Evolutionary conservation across 1,140 invertebrate species (phyloP), one percentile per base, ranked within the genome.

Genomic region (Drosophila aff.): DNA sequence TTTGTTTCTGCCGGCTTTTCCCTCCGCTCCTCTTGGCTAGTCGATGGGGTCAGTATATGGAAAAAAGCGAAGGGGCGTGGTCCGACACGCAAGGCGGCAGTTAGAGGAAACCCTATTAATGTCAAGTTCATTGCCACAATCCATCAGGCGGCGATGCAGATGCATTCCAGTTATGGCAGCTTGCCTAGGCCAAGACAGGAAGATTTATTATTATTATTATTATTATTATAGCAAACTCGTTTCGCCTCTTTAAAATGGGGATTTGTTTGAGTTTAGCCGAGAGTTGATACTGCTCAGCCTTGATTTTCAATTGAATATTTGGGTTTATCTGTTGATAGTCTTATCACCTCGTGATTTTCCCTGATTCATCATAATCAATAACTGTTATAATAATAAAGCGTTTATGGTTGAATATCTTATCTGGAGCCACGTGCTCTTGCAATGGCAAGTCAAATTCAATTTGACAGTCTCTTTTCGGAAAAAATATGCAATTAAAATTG

Each of bases 91-190:
- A 47, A 83, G 53, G 67, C 50, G 64, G 62, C 50, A 62, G 47
- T 23, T 62, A 44, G 46, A 63, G 66, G 85, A 92, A 92, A 61
- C 91, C 90, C 71, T 91, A 92, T 91, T 80, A 92, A 82, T 91
- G 91, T 91, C 91, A 92, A 90, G 91, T 92, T 91, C 83, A 91
- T 87, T 92, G 82, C 74, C 82, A 87, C 81, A 87, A 84, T 76
- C 66, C 65, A 73, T 82, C 63, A 38, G 57, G 31, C 41, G 36
- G 31, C 33, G 21, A 52, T 8, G 65, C 18, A 38, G 28, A 65
- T 60, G 53, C 50, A 49, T 71, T 41, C 44, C 60, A 18, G 33
- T 57, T 57, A 26, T 40, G n/a, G 15, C 33, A 40, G 9, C 33
- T 53, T 2, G 50, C 11, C 10, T n/a, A 9, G 26, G 49, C 18